A percentile compares a stretch with the other conserved stretches of the same genome.
Conservation (phyloP, 2,888 invertebrate genomes). For the Portevinia maculata region DNA sequence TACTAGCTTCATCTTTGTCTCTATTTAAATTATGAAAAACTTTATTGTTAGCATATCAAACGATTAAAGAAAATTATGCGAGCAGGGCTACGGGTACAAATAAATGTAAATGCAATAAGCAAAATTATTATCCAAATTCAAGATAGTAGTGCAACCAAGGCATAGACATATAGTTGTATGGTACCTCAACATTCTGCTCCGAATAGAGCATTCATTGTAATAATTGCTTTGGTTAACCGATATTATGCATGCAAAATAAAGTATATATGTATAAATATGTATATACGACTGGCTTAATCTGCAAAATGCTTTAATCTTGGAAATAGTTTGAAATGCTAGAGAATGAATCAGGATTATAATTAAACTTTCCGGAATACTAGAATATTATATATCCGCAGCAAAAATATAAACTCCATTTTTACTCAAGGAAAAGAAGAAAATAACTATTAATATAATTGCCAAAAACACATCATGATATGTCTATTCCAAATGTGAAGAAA, state of each 20-base stretch:
- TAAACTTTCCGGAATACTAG: neutral
- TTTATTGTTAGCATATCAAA: neutral
- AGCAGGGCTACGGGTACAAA: neutral
- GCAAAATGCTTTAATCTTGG: neutral
- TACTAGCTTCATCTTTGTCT: too few relatives aligned
- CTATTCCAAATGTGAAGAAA: too few relatives aligned
- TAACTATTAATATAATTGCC: too few relatives aligned
- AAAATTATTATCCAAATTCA: slow-evolving; percentile 1
- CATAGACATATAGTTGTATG: too few relatives aligned
- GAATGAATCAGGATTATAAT: slow-evolving; percentile 7
- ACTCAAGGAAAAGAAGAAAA: neutral
- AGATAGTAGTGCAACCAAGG: neutral
- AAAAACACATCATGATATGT: too few relatives aligned
- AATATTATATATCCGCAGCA: neutral
- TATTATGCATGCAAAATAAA: neutral
- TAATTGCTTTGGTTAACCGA: neutral
- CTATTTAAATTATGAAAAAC: too few relatives aligned
- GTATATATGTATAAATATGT: neutral
- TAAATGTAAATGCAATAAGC: neutral
- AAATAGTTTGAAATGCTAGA: neutral
- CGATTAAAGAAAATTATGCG: neutral
- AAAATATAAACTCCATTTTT: neutral
- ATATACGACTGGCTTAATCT: neutral
- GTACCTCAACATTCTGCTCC: too few relatives aligned
- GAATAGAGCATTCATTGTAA: neutral